Base-by-base conservation (phyloP, 2,888 invertebrate genomes). In the Polietes domitor region DNA sequence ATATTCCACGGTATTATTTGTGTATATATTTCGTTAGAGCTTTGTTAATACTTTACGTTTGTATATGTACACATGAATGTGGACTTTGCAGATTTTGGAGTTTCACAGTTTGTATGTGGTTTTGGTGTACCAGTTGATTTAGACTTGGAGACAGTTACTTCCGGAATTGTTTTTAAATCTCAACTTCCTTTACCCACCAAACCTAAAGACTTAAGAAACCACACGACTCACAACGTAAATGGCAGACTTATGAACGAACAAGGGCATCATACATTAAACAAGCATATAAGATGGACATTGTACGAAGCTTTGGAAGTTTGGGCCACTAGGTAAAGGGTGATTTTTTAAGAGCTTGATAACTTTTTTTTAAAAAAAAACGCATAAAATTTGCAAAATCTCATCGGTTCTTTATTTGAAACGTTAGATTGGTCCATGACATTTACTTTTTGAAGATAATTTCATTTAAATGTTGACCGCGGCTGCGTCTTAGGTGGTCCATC, bases 91-190 rank as follows among this genome's bases (percentile, higher is more conserved):
- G 77, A 71, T 61, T 50, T 77, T 32, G 77, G 77, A 6, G 70
- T 77, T 19, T 77, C 77, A 24, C 77, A 77, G 47, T 83, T 79
- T 58, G 77, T 83, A 4, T 79, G 73, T 19, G 83, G 83, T 47
- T 79, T 83, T 77, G 83, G 83, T 47, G 61, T 83, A 61, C 83
- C 83, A 21, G 76, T 83, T 7, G 83, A 83, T 19, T 55, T 75
- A 5, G 72, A 75, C 2, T 72, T 19, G 19, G 83, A 83, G 21
- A 61, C 73, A 10, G 74, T 83, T 50, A 79, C 73, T 19, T 32
- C 76, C 28, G 83, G 83, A n/a, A 76, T 83, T 24, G 83, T 83
- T 28, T 79, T 83, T 9, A 83, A 83, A 68, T 75, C 83, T 0
- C 79, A 79, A 71, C 58, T 79, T 5, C 74, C 71, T 0, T 47